These are phyloP conservation scores for Trachythela sp. DNA, from an alignment of 64 coral and sea anemone genomes.

Conservation along the genomic window DNA sequence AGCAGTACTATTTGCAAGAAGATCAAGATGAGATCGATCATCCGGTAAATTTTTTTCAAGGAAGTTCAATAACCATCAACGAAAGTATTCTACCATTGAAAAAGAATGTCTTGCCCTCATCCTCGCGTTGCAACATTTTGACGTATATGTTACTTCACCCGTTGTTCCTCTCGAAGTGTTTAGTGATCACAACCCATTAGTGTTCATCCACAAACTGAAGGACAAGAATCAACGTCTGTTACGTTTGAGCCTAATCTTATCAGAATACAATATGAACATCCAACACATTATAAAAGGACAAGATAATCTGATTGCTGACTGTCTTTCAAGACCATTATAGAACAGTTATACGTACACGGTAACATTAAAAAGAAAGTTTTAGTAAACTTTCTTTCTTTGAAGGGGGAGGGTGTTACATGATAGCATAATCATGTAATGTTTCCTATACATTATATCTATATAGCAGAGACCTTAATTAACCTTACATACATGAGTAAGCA, in stretches of 20 bases:
- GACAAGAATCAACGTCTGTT: constrained; percentile 9
- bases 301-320: constrained; percentile 12
- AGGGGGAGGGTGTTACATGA: too few relatives aligned
- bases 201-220: neutral
- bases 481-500: too few relatives aligned
- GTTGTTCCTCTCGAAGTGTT: neutral
- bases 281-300: neutral
- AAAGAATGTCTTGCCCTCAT: constrained; percentile 25
- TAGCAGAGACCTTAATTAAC: too few relatives aligned
- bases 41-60: neutral
- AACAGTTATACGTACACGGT: too few relatives aligned
- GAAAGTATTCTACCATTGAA: constrained; percentile 29
- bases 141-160: neutral
- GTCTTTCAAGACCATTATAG: neutral
- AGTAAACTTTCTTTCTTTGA: too few relatives aligned
- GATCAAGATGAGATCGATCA: neutral
- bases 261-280: neutral
- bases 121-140: neutral
- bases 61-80: constrained; percentile 13
- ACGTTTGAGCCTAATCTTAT: neutral
- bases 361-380: too few relatives aligned
- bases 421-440: too few relatives aligned
- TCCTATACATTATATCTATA: too few relatives aligned
- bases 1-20: neutral
- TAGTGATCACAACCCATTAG: neutral